Conservation (phyloP, 2,888 invertebrate genomes). For the Parnassius orleans region DNA sequence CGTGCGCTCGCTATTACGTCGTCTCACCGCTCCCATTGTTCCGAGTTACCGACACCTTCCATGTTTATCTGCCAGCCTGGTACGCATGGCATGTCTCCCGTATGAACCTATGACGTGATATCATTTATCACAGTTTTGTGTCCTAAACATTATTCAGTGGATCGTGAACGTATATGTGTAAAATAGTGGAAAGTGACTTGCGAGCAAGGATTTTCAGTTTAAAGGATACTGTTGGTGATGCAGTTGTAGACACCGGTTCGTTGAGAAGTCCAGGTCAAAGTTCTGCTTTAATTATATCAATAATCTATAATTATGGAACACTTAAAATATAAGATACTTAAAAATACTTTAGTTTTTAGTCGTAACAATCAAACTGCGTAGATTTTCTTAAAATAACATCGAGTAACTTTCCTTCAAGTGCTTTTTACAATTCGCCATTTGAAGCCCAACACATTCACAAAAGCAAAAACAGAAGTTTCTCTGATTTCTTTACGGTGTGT, state of each 20-base stretch:
- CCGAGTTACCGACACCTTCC: constrained; percentile 50
- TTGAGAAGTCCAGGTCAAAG: constrained; percentile 52
- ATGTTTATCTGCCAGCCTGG: constrained; percentile 63
- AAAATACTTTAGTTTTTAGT: constrained; percentile 7
- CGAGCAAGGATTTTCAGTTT: constrained; percentile 56
- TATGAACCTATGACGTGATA: constrained; percentile 65
- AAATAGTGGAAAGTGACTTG: constrained; percentile 65
- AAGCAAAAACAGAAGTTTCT: neutral
- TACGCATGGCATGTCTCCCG: constrained; percentile 53
- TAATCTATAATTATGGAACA: neutral
- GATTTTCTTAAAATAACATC: constrained; percentile 21
- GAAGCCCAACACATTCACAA: constrained; percentile 7
- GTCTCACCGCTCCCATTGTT: constrained; percentile 50
- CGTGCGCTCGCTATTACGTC: constrained; percentile 61
- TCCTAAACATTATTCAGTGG: constrained; percentile 54
- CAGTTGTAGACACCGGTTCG: constrained; percentile 41
- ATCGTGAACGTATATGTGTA: constrained; percentile 69
- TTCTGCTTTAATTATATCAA: neutral
- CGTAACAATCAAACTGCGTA: constrained; percentile 17
- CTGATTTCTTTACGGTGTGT: neutral
- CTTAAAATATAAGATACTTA: neutral
- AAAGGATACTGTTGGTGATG: constrained; percentile 59
- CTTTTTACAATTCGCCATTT: constrained; percentile 10
- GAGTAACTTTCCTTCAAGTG: constrained; percentile 8
- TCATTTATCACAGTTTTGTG: constrained; percentile 33